Percentiles rank a stretch among this genome's conserved stretches.
Conservation (phyloP, 1,140 invertebrate species). For the Trichogramma pretiosum region DNA sequence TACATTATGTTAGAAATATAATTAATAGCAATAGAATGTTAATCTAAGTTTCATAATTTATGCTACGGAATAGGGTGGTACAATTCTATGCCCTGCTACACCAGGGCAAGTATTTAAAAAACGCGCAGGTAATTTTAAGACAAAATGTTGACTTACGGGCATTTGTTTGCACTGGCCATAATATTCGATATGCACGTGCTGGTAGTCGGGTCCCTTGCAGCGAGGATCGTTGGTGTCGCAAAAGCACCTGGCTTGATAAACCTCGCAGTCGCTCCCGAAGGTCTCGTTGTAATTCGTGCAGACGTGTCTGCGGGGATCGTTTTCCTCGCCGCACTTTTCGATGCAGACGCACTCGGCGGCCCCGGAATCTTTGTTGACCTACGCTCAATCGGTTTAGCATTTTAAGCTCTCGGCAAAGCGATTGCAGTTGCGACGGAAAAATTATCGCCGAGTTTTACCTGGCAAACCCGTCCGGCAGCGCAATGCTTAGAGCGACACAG, state of each 20-base stretch:
- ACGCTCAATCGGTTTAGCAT: conserved; percentile 45
- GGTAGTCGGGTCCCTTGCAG: conserved; percentile 65
- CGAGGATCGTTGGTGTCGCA: conserved; percentile 68
- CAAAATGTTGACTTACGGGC: conserved; percentile 50
- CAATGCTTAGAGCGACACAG: conserved; percentile 80
- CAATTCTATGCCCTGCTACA: too few species aligned
- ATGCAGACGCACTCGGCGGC: conserved; percentile 83
- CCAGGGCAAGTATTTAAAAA: too few species aligned
- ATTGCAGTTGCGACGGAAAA: too few species aligned
- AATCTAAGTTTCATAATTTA: too few species aligned
- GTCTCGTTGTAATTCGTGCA: conserved; percentile 92
- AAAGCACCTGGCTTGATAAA: conserved; percentile 82
- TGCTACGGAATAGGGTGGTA: too few species aligned
- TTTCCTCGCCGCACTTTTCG: conserved; percentile 68
- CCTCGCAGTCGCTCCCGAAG: conserved; percentile 84
- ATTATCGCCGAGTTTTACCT: too few species aligned
- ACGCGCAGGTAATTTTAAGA: too few species aligned
- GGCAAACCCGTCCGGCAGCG: conserved; percentile 79
- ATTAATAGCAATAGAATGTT: too few species aligned
- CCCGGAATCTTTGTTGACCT: conserved; percentile 58
- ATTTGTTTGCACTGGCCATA: conserved; percentile 76
- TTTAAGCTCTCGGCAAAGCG: too few species aligned
- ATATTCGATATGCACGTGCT: conserved; percentile 88
- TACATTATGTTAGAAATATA: too few species aligned
- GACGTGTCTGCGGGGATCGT: conserved; percentile 70